Evolutionary conservation across 1,140 invertebrate genomes (phyloP).

Genomic region (Sitophilus oryzae): DNA sequence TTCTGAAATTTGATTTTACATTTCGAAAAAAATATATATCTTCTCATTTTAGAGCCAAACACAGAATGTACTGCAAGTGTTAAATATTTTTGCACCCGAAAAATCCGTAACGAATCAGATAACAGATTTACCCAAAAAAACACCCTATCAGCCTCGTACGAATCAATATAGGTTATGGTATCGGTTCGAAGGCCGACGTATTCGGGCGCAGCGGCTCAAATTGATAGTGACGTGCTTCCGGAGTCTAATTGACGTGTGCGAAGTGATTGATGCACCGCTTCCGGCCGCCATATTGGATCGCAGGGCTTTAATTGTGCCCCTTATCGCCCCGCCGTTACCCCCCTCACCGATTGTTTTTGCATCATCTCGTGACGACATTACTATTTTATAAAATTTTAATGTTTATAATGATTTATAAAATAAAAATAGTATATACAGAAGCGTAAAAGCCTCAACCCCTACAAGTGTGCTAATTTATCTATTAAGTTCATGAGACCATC

Average conservation of each 20-base stretch:
- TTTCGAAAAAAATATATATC: too few relatives aligned
- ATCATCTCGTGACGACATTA: conserved; percentile 12
- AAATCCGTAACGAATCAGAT: conserved; percentile 1
- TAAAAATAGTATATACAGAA: too few relatives aligned
- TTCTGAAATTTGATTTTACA: too few relatives aligned
- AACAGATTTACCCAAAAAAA: neutral
- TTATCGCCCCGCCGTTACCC: conserved; percentile 32
- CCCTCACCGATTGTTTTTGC: conserved; percentile 34
- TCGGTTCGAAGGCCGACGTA: conserved; percentile 25
- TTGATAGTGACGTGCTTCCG: conserved; percentile 45
- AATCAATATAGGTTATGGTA: conserved; percentile 41
- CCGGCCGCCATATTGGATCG: conserved; percentile 43
- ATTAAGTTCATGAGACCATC: too few relatives aligned
- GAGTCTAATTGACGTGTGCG: conserved; percentile 44
- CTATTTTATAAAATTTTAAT: too few relatives aligned
- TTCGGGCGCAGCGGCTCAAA: conserved; percentile 34
- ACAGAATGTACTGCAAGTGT: too few relatives aligned
- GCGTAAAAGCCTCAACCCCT: too few relatives aligned
- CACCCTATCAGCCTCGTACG: neutral
- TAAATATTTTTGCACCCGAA: too few relatives aligned
- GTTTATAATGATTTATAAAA: too few relatives aligned
- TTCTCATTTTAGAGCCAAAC: too few relatives aligned
- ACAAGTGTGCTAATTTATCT: too few relatives aligned
- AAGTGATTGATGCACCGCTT: conserved; percentile 43
- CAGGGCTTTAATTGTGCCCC: conserved; percentile 37